Conservation (phyloP, 92 coral and sea anemone genomes). For the Paragorgia papillata region DNA sequence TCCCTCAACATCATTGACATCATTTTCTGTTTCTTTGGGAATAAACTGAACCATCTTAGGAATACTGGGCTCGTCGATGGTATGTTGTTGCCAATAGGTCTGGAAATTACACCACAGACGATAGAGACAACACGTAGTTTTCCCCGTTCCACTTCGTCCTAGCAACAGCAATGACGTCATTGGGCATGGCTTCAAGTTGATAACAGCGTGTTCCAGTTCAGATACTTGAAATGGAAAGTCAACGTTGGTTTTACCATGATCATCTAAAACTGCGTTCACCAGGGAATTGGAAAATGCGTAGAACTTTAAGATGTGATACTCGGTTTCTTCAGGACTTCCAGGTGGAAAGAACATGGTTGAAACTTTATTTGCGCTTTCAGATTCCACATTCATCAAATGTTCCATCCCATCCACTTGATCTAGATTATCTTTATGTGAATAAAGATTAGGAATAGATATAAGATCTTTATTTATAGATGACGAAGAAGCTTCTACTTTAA, state of each 20-base stretch:
- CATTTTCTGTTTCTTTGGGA: conserved; percentile 17
- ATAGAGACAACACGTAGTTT: conserved; percentile 94
- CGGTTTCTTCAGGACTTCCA: conserved; percentile 91
- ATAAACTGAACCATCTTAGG: conserved; percentile 57
- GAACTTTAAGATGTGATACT: conserved; percentile 92
- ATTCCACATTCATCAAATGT: conserved; percentile 1
- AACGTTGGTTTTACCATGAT: conserved; percentile 50
- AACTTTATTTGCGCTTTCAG: no score
- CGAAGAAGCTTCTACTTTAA: conserved; percentile 21
- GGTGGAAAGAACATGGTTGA: conserved; percentile 82
- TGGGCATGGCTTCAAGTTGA: conserved; percentile 73
- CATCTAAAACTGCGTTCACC: conserved; percentile 71
- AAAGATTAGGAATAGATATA: background rate
- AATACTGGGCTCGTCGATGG: conserved; percentile 80
- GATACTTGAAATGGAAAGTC: conserved; percentile 94
- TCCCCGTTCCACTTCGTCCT: conserved; percentile 98
- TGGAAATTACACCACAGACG: conserved; percentile 88
- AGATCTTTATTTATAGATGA: conserved; percentile 8
- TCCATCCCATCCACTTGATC: conserved; percentile 5
- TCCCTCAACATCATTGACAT: background rate
- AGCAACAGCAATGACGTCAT: conserved; percentile 76
- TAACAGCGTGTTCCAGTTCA: conserved; percentile 92
- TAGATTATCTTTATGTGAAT: conserved; percentile 32
- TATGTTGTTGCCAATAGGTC: conserved; percentile 81
- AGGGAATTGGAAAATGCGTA: conserved; percentile 78